These are phyloP conservation scores for Climacteris rufus DNA, from an alignment of 2,113 vertebrate species.

Conservation along the genomic window DNA sequence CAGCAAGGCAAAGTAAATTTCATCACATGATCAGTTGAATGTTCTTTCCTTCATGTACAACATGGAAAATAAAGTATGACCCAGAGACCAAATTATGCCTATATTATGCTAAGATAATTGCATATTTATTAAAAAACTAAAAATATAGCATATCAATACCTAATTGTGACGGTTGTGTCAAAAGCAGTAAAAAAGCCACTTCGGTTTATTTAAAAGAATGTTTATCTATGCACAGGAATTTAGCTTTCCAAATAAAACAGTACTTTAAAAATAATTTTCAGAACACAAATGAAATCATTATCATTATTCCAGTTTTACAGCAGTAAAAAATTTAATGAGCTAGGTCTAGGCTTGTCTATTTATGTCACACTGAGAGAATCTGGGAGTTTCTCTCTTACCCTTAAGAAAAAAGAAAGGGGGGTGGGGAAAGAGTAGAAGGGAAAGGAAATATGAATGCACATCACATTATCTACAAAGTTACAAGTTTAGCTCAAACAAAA, in stretches of 20 bases:
- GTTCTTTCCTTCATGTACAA: not conserved
- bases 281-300: not conserved
- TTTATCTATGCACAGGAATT: not conserved
- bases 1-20: not conserved
- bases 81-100: not conserved
- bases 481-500: not conserved
- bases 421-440: not conserved
- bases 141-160: not conserved
- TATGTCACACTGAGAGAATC: not conserved
- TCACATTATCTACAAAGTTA: not conserved
- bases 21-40: not conserved
- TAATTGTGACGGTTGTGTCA: not conserved
- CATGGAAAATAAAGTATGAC: not conserved
- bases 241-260: not conserved
- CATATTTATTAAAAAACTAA: not conserved
- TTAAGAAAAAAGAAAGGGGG: rapidly evolving
- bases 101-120: not conserved
- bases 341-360: not conserved
- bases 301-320: not conserved
- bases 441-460: not conserved
- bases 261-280: not conserved
- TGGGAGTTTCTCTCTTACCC: not conserved
- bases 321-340: not conserved
- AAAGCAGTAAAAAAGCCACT: not conserved
- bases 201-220: not conserved